Base-by-base conservation (phyloP, 1,140 invertebrate genomes). In the Caenorhabditis elegans region DNA sequence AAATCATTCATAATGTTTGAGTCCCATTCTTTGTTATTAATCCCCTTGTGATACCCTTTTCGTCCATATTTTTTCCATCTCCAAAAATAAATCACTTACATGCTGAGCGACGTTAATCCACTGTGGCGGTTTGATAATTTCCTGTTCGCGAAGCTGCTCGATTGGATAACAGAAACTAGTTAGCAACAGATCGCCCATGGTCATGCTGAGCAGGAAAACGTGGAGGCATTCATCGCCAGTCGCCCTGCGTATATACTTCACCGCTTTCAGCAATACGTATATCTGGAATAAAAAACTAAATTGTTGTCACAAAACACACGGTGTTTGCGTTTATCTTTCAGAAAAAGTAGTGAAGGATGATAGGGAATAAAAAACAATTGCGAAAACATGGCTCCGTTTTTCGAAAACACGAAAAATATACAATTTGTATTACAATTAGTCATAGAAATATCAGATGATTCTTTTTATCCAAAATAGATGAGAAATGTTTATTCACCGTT, bases 121-220 rank as follows among this genome's bases (percentile, higher is more conserved):
- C 46, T 78, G 78, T 24, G 82, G 82, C 34, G 55, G 36, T 65
- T 28, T 31, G 24, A 83, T 36, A 47, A 83, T 79, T 46, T 79
- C 82, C 51, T 47, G 47, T 39, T 76, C 76, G 11, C 49, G 49
- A 28, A 83, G 28, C 28, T 80, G 76, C 70, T 83, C 82, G n/a
- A 83, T 65, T 34, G 82, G 82, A 34, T 83, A 83, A 75, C 82
- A 78, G 55, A 83, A 70, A 65, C 82, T 51, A n/a, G 77, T 83
- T 19, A 83, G 43, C 31, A 83, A 15, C 1, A 83, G 78, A 47
- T 83, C 82, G 13, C 76, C 76, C 36, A 78, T 34, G 2, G 82
- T 83, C 82, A 83, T 83, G 55, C 82, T 83, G 19, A 83, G 34
- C 10, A 83, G 82, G 39, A 83, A 83, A 36, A 83, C 82, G 77